Evolutionary conservation across 2,113 vertebrate genomes (phyloP), one percentile per base, ranked within the genome.

Genomic region (Uropsilus gracilis): DNA sequence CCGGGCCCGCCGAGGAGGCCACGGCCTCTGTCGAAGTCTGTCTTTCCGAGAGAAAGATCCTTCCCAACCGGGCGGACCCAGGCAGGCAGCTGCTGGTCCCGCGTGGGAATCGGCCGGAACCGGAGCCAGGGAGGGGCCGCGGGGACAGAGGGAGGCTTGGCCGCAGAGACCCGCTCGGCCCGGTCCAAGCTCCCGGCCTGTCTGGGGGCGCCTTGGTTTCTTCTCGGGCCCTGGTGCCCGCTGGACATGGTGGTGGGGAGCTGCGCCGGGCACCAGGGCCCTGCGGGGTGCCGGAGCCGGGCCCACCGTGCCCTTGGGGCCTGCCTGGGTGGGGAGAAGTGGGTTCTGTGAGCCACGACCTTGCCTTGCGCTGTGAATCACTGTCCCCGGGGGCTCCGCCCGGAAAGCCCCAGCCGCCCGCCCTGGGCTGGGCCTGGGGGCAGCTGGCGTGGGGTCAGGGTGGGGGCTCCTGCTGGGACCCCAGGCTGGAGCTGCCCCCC

Each of bases 401-500:
- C 73, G 95, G 95, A 90, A 96, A 96, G 90, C 87, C 93, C 93
- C 96, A 86, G 75, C 91, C 91, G 94, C 78, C 48, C 20, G 20
- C 66, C n/a, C 24, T 71, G 64, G 86, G 68, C 83, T 48, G 63
- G 34, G 86, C 73, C 71, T 42, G 18, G 37, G 82, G 93, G 46
- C 95, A 96, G 93, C 91, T 97, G 95, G 50, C 2, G 6, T 30
- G 30, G 86, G 14, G 5, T 1, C 4, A 16, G 53, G 37, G 46
- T 6, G 24, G 83, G 63, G 86, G 26, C 81, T 42, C 53, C 76
- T 80, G 22, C n/a, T 24, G 83, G 42, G 39, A 22, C 73, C 72
- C 32, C 3, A 32, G 4, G 68, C 46, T 75, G 26, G n/a, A 84
- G 80, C 77, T 1, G 26, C 57, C 88, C 8, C 42, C 57, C 53